Evolutionary conservation across 2,797 vertebrate species (phyloP).

Genomic region (Amblyopsis hoosieri): DNA sequence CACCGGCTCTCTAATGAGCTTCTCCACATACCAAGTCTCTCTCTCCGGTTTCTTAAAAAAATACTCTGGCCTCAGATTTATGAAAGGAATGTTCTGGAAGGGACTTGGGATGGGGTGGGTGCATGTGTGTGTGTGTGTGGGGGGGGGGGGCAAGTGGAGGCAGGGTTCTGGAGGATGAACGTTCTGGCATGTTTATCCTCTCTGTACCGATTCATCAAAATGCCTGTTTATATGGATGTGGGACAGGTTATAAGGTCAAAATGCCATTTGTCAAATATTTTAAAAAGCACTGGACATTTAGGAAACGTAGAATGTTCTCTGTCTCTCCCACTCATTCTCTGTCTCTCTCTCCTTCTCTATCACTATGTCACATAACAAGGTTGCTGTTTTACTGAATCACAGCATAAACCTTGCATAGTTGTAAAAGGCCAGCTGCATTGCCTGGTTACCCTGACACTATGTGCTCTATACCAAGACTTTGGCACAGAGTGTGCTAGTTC

Average conservation of each 20-base stretch:
- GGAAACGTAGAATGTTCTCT: too few relatives aligned
- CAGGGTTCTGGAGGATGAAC: constrained; percentile 36
- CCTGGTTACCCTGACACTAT: constrained; percentile 78
- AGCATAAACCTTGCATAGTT: constrained; percentile 74
- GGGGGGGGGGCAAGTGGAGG: too few relatives aligned
- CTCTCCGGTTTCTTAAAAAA: constrained; percentile 63
- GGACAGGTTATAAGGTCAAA: constrained; percentile 10
- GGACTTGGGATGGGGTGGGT: constrained; percentile 40
- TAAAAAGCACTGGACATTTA: neutral
- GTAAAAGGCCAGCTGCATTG: constrained; percentile 78
- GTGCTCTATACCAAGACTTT: constrained; percentile 71
- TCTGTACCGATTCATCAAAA: constrained; percentile 32
- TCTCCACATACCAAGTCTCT: constrained; percentile 63
- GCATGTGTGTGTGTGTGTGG: constrained; percentile 21
- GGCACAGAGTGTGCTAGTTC: constrained; percentile 69
- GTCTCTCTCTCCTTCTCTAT: constrained; percentile 16
- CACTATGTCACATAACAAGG: constrained; percentile 52
- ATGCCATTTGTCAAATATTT: constrained; percentile 6
- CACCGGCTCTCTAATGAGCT: constrained; percentile 49
- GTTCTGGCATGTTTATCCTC: constrained; percentile 52
- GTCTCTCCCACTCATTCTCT: neutral
- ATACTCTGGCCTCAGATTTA: constrained; percentile 66
- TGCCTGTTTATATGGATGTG: constrained; percentile 22
- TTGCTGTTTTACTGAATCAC: constrained; percentile 75
- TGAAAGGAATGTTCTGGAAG: constrained; percentile 75